These are phyloP conservation scores for Argyrosomus regius DNA, from an alignment of 2,797 vertebrate genomes.

Conservation along the genomic window DNA sequence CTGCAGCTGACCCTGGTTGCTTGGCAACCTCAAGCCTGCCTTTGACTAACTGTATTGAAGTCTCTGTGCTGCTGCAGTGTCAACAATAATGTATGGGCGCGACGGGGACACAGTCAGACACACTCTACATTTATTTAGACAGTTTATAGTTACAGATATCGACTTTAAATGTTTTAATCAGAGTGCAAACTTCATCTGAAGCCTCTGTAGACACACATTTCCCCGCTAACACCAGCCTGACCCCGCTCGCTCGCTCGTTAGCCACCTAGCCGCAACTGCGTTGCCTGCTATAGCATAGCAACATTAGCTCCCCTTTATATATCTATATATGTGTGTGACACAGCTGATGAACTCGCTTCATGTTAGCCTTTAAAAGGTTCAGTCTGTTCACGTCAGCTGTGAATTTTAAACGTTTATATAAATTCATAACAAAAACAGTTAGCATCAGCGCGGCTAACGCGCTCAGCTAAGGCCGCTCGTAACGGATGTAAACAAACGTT, in stretches of 20 bases:
- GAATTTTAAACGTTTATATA: background rate
- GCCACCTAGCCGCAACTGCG: slow-evolving; percentile 21
- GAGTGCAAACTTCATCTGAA: background rate
- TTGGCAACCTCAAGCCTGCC: no score
- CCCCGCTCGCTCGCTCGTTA: slow-evolving; percentile 20
- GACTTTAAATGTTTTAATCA: no score
- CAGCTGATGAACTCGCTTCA: rapidly evolving
- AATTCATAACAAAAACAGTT: background rate
- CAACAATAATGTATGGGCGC: no score
- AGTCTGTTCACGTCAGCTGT: rapidly evolving
- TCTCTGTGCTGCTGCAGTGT: no score
- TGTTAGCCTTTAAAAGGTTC: rapidly evolving
- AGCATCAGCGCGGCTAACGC: slow-evolving; percentile 54
- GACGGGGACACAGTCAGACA: no score
- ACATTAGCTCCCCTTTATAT: background rate
- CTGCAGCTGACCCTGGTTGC: no score
- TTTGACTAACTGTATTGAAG: no score
- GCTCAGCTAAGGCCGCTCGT: slow-evolving; percentile 51
- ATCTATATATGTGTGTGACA: rapidly evolving
- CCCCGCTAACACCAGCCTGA: background rate
- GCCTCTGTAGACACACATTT: background rate
- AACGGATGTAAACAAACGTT: slow-evolving; percentile 68
- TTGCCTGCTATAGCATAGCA: background rate
- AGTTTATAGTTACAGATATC: no score
- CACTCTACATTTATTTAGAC: no score